Conservation (phyloP, 2,797 vertebrate species). For the Pseudochirops corinnae region DNA sequence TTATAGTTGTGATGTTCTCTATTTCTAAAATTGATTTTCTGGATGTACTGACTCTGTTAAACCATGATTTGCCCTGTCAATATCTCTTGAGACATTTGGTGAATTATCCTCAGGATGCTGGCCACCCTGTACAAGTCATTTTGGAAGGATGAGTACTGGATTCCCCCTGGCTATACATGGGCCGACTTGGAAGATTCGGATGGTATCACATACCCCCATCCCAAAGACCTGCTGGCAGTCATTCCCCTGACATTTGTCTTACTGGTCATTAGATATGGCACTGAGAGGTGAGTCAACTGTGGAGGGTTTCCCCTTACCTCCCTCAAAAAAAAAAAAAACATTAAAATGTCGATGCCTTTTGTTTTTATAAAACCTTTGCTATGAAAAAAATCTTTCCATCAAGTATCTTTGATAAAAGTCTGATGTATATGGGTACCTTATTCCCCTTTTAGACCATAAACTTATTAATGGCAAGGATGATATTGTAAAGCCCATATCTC, state of each 20-base stretch:
- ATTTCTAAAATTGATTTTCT: neutral
- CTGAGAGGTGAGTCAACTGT: conserved; percentile 66
- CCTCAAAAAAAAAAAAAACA: neutral
- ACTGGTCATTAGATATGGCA: conserved; percentile 42
- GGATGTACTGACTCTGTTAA: neutral
- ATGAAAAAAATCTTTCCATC: neutral
- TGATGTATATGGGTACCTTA: neutral
- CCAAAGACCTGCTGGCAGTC: conserved; percentile 58
- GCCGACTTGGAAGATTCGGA: conserved; percentile 59
- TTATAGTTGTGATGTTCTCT: neutral
- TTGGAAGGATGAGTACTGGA: conserved; percentile 71
- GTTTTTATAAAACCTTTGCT: neutral
- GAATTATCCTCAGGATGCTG: conserved; percentile 68
- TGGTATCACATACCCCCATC: conserved; percentile 61
- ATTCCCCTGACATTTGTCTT: conserved; percentile 61
- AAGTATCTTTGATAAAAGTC: neutral
- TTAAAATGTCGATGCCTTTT: neutral
- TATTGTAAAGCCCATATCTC: neutral
- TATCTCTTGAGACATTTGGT: neutral
- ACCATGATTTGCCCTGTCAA: neutral
- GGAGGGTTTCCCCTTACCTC: neutral
- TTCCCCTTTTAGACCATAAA: neutral
- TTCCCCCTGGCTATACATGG: conserved; percentile 60
- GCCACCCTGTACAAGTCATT: conserved; percentile 60
- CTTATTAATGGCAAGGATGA: neutral